Percentiles rank a stretch among this genome's conserved stretches.
Evolutionary conservation across 2,888 invertebrate species (phyloP).

Genomic region (Automeris io): DNA sequence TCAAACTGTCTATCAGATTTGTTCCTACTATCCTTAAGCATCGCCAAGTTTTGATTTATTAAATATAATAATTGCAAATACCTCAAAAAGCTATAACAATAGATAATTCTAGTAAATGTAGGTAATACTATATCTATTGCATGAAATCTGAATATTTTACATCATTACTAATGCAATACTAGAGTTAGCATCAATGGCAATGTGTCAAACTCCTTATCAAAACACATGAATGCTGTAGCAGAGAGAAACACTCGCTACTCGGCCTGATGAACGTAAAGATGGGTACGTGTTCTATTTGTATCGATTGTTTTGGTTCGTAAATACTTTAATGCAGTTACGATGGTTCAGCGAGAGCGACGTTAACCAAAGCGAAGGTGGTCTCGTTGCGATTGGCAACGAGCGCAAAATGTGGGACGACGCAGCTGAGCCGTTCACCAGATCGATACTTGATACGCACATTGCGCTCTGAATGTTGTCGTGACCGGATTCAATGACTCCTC

Average conservation of each 20-base stretch:
- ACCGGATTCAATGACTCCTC: slow-evolving; percentile 48
- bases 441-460: slow-evolving; percentile 68
- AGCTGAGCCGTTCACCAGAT: slow-evolving; percentile 61
- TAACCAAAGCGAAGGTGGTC: slow-evolving; percentile 37
- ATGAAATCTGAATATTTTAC: no score
- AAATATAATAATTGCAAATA: no score
- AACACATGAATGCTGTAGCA: not conserved
- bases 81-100: no score
- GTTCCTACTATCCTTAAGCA: no score
- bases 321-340: slow-evolving; percentile 24
- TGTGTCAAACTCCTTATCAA: not conserved
- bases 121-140: no score
- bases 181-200: not conserved
- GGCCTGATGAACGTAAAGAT: slow-evolving; percentile 5
- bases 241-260: not conserved
- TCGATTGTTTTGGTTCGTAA: slow-evolving; percentile 36
- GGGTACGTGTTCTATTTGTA: slow-evolving; percentile 19
- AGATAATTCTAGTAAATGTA: no score
- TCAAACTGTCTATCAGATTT: no score
- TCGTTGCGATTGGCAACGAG: slow-evolving; percentile 49
- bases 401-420: slow-evolving; percentile 65
- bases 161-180: not conserved
- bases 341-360: slow-evolving; percentile 26
- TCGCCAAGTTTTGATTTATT: no score
- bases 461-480: slow-evolving; percentile 58